Base-by-base conservation (phyloP, 2,888 invertebrate genomes). In the Hemistola chrysoprasaria region DNA sequence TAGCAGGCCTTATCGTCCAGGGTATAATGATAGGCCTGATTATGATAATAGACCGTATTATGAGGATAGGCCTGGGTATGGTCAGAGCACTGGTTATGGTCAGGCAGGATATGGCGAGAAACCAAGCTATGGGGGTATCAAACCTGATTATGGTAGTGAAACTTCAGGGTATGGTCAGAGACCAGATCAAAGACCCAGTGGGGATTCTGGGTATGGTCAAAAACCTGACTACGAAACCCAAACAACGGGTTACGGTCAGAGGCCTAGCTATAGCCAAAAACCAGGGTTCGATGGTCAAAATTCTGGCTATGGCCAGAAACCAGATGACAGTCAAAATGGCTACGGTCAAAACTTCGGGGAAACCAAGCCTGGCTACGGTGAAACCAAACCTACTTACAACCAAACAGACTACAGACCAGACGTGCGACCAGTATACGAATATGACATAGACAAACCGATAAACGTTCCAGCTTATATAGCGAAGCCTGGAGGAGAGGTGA, bases 391-490 rank as follows among this genome's bases (percentile, higher is more conserved):
- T 1, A 9, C 20, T 5, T 30, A 26, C 16, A 25, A 30, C 20
- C 37, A 37, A 11, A 28, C 37, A 2, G 37, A 34, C 5, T 33
- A 46, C 20, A 40, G 48, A 1, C 72, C 72, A 7, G 63, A 66
- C 38, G 45, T 81, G 0, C 85, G 74, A 44, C 87, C 88, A 1
- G 88, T 87, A 0, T 87, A 87, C 27, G 87, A 87, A 40, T 66
- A 71, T 25, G 84, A 79, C 1, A n/a, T 62, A 31, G 79, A 81
- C 0, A 81, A 65, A 29, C 78, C 83, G 0, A 47, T 32, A 0
- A 66, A 78, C 34, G 78, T 56, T 0, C 82, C 83, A 0, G 74
- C 76, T 46, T 87, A 85, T 40, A 68, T 76, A 6, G 61, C 69
- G 0, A 62, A 68, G 8, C 82, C 82, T 0, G 65, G 68, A 1